Conservation (phyloP, 2,797 vertebrate genomes). For the Myotis pilosus region DNA sequence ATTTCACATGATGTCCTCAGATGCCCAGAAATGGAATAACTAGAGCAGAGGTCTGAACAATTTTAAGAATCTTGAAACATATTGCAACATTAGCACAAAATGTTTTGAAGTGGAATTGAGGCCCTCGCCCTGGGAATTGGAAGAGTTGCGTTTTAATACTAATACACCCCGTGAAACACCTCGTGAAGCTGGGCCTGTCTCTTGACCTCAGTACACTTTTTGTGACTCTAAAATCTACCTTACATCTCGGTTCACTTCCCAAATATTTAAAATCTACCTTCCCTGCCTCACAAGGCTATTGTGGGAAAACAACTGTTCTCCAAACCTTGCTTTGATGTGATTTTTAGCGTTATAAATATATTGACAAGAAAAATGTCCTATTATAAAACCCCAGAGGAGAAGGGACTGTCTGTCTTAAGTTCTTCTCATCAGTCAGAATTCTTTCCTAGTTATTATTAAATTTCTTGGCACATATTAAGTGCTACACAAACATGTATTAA, state of each 20-base stretch:
- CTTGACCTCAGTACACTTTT: not conserved
- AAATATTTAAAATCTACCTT: not conserved
- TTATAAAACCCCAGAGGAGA: not conserved
- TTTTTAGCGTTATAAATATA: not conserved
- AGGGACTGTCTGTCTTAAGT: not conserved
- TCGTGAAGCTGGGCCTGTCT: not conserved
- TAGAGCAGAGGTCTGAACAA: slow-evolving; percentile 35
- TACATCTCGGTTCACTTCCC: not conserved
- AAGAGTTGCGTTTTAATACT: not conserved
- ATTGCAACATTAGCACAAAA: slow-evolving; percentile 17
- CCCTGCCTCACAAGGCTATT: not conserved
- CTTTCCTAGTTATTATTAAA: not conserved
- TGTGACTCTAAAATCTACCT: not conserved
- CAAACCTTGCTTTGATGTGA: not conserved
- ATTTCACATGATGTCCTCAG: not conserved
- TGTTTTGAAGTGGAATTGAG: not conserved
- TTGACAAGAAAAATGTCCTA: not conserved
- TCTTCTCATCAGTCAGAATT: not conserved
- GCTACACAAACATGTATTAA: not conserved
- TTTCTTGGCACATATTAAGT: not conserved
- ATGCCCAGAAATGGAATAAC: not conserved
- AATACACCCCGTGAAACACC: not conserved
- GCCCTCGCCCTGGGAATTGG: not conserved
- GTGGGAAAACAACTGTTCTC: not conserved
- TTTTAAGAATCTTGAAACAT: slow-evolving; percentile 43